These are phyloP conservation scores for Lagodon rhomboides DNA, from an alignment of 2,797 vertebrate genomes.

Conservation along the genomic window DNA sequence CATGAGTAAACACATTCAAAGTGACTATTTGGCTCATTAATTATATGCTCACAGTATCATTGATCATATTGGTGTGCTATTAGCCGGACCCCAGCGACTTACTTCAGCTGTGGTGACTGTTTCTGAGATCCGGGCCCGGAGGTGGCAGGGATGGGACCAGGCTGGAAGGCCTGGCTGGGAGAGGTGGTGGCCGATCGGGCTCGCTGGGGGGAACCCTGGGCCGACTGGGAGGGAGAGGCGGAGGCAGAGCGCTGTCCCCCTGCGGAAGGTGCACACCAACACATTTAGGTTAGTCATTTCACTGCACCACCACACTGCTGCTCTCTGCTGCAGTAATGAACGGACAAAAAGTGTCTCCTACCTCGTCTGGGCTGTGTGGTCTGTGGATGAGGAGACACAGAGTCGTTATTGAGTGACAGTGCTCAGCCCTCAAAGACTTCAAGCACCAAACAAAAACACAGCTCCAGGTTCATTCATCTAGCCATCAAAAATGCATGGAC, in stretches of 20 bases:
- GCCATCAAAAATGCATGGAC: neutral
- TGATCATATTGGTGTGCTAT: neutral
- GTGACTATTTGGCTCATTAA: neutral
- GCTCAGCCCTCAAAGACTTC: neutral
- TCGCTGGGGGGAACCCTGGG: slow-evolving; percentile 94
- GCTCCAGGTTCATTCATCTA: too few relatives aligned
- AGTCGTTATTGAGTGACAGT: neutral
- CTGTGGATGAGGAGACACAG: slow-evolving; percentile 66
- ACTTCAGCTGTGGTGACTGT: slow-evolving; percentile 93
- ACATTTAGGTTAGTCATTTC: neutral
- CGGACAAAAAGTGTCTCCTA: slow-evolving; percentile 56
- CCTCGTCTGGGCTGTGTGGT: slow-evolving; percentile 88
- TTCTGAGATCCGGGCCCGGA: slow-evolving; percentile 86
- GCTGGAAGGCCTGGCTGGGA: slow-evolving; percentile 92
- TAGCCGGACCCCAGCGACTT: slow-evolving; percentile 51
- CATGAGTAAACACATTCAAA: too few relatives aligned
- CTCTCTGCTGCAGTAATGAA: neutral
- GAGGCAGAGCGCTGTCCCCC: slow-evolving; percentile 91
- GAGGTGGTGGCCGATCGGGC: slow-evolving; percentile 90
- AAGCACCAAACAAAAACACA: neutral
- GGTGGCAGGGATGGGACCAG: slow-evolving; percentile 86
- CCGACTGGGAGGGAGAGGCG: slow-evolving; percentile 92
- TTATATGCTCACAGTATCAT: neutral
- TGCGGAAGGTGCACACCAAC: slow-evolving; percentile 57
- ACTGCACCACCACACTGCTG: neutral